Percentiles rank a stretch among this genome's conserved stretches.
Conservation (phyloP, 2,797 vertebrate genomes). For the Masticophis lateralis region DNA sequence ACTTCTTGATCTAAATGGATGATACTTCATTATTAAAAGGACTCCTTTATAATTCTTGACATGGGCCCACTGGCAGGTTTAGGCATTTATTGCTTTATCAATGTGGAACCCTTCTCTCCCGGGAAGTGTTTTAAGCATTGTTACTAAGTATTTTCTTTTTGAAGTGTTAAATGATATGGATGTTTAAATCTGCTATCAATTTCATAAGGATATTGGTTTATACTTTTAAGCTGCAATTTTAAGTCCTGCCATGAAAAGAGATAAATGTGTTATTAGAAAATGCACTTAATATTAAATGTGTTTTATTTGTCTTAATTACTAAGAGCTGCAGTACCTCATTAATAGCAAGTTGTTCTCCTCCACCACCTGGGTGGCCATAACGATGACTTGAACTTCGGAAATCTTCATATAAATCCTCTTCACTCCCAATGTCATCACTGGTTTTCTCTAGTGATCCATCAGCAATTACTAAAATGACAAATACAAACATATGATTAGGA, state of each 20-base stretch:
- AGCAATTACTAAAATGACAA: slow-evolving; percentile 72
- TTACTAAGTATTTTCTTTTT: background rate
- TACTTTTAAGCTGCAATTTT: background rate
- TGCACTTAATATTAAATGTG: no score
- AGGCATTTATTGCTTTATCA: background rate
- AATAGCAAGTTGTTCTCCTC: slow-evolving; percentile 77
- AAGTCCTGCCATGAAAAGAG: background rate
- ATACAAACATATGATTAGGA: background rate
- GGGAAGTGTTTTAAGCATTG: background rate
- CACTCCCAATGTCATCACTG: slow-evolving; percentile 78
- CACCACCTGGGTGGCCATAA: slow-evolving; percentile 82
- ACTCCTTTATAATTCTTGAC: background rate
- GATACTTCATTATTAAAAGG: background rate
- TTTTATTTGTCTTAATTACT: background rate
- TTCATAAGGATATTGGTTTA: background rate
- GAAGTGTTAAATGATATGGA: background rate
- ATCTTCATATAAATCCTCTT: slow-evolving; percentile 88
- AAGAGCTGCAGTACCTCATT: slow-evolving; percentile 69
- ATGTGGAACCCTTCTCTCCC: background rate
- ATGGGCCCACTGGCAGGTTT: background rate
- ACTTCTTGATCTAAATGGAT: background rate
- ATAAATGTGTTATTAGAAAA: background rate
- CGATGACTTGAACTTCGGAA: slow-evolving; percentile 79
- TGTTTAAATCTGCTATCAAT: background rate
- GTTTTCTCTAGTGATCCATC: slow-evolving; percentile 78